Percentiles rank a stretch among this genome's conserved stretches.
Conservation (phyloP, 2,797 vertebrate species). For the Staurois parvus region DNA sequence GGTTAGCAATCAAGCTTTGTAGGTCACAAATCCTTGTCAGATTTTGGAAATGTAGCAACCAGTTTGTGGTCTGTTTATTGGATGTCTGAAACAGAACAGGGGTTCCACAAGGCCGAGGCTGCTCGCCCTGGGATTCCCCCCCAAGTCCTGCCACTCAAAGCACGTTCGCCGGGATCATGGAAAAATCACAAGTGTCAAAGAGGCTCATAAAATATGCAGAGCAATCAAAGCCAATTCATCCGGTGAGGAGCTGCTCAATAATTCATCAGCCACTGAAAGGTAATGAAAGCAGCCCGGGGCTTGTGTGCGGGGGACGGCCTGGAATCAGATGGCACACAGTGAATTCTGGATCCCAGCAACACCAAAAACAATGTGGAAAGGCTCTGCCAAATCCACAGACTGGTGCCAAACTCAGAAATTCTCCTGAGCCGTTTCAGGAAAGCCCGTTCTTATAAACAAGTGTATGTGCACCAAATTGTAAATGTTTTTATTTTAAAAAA, state of each 20-base stretch:
- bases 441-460: no score
- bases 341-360: background rate
- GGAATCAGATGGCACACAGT: slow-evolving; percentile 33
- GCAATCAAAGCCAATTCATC: slow-evolving; percentile 72
- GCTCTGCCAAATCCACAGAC: no score
- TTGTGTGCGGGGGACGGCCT: slow-evolving; percentile 65
- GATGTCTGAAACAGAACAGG: background rate
- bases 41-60: no score
- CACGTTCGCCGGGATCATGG: slow-evolving; percentile 27
- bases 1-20: no score
- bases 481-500: no score
- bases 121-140: slow-evolving; percentile 35
- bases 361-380: no score
- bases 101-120: background rate
- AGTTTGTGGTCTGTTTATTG: no score
- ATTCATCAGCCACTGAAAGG: slow-evolving; percentile 74
- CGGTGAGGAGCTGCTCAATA: slow-evolving; percentile 72
- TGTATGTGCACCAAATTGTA: no score
- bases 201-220: slow-evolving; percentile 69
- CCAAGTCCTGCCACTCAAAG: slow-evolving; percentile 6
- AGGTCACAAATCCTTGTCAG: no score
- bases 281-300: slow-evolving; percentile 70
- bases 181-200: slow-evolving; percentile 58
- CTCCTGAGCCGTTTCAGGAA: no score
- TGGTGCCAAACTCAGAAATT: no score